Evolutionary conservation across 2,113 vertebrate species (phyloP).

Genomic region (Planiliza haematocheilus): DNA sequence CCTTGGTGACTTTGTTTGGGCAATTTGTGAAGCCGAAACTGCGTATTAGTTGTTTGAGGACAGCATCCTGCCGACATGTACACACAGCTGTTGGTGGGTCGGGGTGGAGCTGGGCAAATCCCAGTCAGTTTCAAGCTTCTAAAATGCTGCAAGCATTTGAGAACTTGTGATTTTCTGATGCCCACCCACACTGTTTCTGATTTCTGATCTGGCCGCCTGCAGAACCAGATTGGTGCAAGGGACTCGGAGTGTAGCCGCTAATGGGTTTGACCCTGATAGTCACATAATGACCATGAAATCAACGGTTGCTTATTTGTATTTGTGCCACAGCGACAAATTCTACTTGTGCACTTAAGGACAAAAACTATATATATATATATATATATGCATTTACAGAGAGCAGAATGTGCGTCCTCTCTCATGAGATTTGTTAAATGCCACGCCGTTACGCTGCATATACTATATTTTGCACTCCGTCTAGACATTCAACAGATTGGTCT

Average conservation of each 20-base stretch:
- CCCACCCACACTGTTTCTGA: constrained; percentile 18
- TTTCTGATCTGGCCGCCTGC: constrained; percentile 20
- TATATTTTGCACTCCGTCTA: too few relatives aligned
- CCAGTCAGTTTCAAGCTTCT: not conserved
- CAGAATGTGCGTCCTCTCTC: too few relatives aligned
- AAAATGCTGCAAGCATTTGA: constrained; percentile 10
- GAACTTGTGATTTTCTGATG: constrained; percentile 19
- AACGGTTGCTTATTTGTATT: constrained; percentile 10
- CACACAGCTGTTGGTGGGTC: not conserved
- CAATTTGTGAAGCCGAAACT: not conserved
- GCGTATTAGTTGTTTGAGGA: not conserved
- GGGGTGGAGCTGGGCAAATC: not conserved
- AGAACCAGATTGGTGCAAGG: not conserved
- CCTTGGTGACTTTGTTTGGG: not conserved
- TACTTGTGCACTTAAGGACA: not conserved
- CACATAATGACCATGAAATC: constrained; percentile 14
- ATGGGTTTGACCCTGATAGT: constrained; percentile 37
- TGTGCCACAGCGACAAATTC: constrained; percentile 9
- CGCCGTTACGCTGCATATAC: too few relatives aligned
- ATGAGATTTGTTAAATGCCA: too few relatives aligned
- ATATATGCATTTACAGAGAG: not conserved
- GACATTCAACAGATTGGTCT: not conserved
- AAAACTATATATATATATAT: not conserved
- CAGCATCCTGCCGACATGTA: not conserved
- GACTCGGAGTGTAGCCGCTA: constrained; percentile 15